Base-by-base conservation (phyloP, 2,113 vertebrate species). In the Vidua macroura region DNA sequence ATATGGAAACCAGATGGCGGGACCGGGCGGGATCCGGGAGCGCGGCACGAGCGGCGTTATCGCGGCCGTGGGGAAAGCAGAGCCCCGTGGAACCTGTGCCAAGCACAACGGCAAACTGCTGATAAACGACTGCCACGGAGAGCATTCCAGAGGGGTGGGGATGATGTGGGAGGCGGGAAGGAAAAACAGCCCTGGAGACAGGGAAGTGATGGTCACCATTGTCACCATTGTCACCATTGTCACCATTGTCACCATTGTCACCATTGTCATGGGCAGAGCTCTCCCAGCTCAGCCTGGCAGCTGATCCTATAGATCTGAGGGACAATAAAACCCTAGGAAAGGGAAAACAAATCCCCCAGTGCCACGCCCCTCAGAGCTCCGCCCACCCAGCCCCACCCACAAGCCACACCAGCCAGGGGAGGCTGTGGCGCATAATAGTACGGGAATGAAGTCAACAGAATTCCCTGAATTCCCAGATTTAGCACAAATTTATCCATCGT, bases 1-100 rank as follows among this genome's bases (percentile, higher is more conserved):
- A 96, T 95, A 96, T 97, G 97, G 96, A 94, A 97, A 92, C 60
- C 97, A 97, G 95, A 97, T 97, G 97, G 91, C 1, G 81, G 88
- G 90, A 70, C 13, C 4, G 18, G 85, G 72, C n/a, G 20, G 70
- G 69, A 73, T 76, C 83, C 8, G 20, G 48, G 83, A 92, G 91
- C 85, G 66, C 6, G 58, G 94, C 78, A 41, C 56, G 44, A 22
- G 41, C 2, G 43, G 52, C 10, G 44, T 62, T 85, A 76, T 39
- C 80, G 15, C 15, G 9, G 94, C 78, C 15, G 33, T 39, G 44
- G 90, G 77, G 73, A 43, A 16, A 53, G 94, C 59, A 7, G 58
- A 74, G 90, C 4, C 12, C 92, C 19, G 73, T 5, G 58, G 49
- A 86, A 86, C 9, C 46, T 1, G 51, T 22, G 92, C 95, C 94